Evolutionary conservation across 2,888 invertebrate species (phyloP).

Genomic region (Amblyjoppa proteus): DNA sequence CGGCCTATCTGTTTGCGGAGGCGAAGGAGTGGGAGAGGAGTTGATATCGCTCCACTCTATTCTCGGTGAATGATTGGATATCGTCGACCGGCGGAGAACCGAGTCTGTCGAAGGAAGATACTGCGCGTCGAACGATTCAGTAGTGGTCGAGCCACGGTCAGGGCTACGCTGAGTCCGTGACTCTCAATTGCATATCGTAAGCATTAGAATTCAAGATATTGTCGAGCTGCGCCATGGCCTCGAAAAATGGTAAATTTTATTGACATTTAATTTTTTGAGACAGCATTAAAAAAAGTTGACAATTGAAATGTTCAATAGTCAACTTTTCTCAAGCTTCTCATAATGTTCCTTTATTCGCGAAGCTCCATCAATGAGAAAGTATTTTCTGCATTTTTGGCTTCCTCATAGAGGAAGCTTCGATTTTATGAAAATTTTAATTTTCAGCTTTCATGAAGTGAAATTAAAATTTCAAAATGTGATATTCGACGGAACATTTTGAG

Average conservation of each 20-base stretch:
- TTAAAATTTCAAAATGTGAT: no score
- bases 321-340: no score
- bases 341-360: no score
- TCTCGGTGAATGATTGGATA: conserved; percentile 6
- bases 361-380: no score
- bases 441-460: no score
- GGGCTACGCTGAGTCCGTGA: conserved; percentile 5
- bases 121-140: conserved; percentile 24
- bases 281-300: no score
- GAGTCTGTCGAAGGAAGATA: conserved; percentile 35
- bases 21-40: conserved; percentile 26
- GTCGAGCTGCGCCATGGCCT: conserved; percentile 19
- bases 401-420: no score
- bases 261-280: not conserved
- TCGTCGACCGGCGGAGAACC: not conserved
- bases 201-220: conserved; percentile 2
- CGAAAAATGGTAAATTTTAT: conserved; percentile 27
- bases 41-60: conserved; percentile 17
- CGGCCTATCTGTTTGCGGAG: not conserved
- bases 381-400: no score
- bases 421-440: no score
- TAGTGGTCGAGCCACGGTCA: conserved; percentile 19
- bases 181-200: conserved; percentile 15
- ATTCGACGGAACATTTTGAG: no score
- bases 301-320: not conserved